Evolutionary conservation across 1,140 invertebrate genomes (phyloP).

Genomic region (Diplogasteroides magnus): DNA sequence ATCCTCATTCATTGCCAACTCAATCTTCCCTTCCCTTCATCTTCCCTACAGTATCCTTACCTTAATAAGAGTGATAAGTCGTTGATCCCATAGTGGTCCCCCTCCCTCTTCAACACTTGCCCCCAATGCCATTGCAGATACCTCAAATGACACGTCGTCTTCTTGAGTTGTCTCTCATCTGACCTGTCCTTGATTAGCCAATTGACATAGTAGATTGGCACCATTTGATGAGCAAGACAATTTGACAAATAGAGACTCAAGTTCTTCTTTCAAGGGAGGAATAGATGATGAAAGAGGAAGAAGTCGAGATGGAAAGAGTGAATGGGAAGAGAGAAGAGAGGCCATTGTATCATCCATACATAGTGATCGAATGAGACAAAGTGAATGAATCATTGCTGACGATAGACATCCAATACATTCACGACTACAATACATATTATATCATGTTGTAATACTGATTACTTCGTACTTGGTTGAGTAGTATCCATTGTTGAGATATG

Average conservation of each 20-base stretch:
- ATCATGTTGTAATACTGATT: not conserved
- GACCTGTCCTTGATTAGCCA: not conserved
- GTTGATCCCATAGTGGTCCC: no score
- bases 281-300: not conserved
- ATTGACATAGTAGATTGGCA: not conserved
- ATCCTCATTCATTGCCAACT: no score
- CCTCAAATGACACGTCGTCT: no score
- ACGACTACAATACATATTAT: not conserved
- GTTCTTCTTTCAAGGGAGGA: conserved; percentile 2
- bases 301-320: not conserved
- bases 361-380: conserved; percentile 11
- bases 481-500: conserved; percentile 8
- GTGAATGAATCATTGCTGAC: conserved; percentile 17
- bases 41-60: no score
- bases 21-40: no score
- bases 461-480: conserved; percentile 16
- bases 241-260: not conserved
- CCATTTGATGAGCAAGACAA: conserved; percentile 1
- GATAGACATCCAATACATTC: conserved; percentile 24
- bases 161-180: no score
- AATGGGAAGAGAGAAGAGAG: conserved; percentile 3
- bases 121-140: no score
- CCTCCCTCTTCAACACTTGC: no score
- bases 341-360: conserved; percentile 14
- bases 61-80: no score